Percentiles rank a stretch among this genome's conserved stretches.
Evolutionary conservation across 2,888 invertebrate species (phyloP).

Genomic region (Anagyrus pseudococci): DNA sequence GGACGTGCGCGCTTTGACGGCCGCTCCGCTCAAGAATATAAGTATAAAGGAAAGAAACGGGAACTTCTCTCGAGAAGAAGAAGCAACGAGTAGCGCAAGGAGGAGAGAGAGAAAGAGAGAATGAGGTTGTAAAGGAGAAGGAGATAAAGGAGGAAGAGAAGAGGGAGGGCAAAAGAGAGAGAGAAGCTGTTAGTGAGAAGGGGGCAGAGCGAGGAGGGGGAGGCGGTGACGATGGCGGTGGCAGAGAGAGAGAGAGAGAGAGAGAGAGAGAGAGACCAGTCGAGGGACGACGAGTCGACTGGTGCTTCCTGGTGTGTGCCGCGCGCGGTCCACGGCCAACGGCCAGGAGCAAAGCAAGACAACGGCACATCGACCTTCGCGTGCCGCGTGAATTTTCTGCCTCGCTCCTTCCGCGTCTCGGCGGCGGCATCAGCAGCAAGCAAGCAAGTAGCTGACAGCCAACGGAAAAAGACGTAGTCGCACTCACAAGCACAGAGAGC

Average conservation of each 20-base stretch:
- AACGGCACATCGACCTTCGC: constrained; percentile 56
- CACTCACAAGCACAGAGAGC: too few species aligned
- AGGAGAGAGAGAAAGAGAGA: too few species aligned
- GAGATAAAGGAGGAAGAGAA: constrained; percentile 27
- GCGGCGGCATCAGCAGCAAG: background rate
- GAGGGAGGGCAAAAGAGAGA: background rate
- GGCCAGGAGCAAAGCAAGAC: constrained; percentile 40
- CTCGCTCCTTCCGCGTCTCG: constrained; percentile 41
- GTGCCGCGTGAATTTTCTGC: constrained; percentile 41
- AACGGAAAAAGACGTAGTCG: too few species aligned
- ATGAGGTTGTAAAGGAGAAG: too few species aligned
- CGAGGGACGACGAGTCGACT: too few species aligned
- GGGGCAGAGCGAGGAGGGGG: too few species aligned
- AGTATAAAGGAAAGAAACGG: too few species aligned
- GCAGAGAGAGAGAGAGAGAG: background rate
- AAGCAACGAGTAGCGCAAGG: too few species aligned
- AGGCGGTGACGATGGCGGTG: constrained; percentile 3
- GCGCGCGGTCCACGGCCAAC: constrained; percentile 13
- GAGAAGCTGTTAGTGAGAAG: background rate
- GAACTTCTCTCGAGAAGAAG: too few species aligned
- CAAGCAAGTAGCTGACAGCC: too few species aligned
- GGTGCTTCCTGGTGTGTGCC: constrained; percentile 33
- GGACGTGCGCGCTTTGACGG: too few species aligned
- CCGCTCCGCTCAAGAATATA: too few species aligned
- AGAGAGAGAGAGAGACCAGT: constrained; percentile 9